Conservation (phyloP, 1,140 invertebrate species). For the Oryzaephilus surinamensis region DNA sequence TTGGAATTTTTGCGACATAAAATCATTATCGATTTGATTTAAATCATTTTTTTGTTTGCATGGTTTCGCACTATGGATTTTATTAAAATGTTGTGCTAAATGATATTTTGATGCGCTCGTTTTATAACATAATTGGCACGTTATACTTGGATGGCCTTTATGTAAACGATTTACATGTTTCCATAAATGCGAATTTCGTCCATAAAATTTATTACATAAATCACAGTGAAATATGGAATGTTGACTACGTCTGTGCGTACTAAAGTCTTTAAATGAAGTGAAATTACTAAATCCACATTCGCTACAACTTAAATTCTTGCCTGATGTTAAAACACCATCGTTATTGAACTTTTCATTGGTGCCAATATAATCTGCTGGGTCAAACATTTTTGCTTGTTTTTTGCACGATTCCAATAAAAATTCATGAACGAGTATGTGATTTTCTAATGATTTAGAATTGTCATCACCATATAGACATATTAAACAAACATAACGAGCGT, state of each 20-base stretch:
- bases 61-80: constrained; percentile 43
- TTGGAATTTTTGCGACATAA: constrained; percentile 26
- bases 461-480: constrained; percentile 50
- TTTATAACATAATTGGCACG: constrained; percentile 47
- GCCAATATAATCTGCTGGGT: constrained; percentile 43
- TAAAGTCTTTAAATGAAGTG: constrained; percentile 41
- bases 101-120: constrained; percentile 50
- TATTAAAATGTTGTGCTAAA: constrained; percentile 46
- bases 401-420: constrained; percentile 37
- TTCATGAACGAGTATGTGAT: constrained; percentile 46
- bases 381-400: constrained; percentile 35
- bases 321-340: constrained; percentile 10
- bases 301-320: constrained; percentile 30
- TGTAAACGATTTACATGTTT: constrained; percentile 53
- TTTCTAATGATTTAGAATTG: constrained; percentile 45
- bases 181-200: constrained; percentile 50
- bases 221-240: constrained; percentile 51
- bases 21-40: constrained; percentile 16
- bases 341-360: constrained; percentile 39
- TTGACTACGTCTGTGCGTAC: constrained; percentile 42
- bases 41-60: constrained; percentile 26
- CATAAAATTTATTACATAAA: constrained; percentile 51
- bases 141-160: constrained; percentile 48
- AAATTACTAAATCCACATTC: constrained; percentile 32
- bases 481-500: constrained; percentile 38